phyloP scores from a whole-genome alignment of 2,888 invertebrate species.

The Drosophila merina region DNA sequence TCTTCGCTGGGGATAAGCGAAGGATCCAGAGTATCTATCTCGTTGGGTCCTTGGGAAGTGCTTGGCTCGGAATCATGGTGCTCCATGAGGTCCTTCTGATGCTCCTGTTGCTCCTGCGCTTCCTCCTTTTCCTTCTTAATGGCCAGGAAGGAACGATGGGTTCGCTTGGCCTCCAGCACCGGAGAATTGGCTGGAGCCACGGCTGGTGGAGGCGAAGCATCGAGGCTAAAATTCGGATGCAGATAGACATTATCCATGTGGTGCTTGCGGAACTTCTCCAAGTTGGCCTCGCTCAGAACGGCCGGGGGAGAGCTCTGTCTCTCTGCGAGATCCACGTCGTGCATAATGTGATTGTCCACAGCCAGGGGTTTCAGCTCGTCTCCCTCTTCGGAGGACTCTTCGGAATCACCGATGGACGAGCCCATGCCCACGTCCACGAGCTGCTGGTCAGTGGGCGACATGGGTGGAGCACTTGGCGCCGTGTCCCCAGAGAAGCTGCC shows the following conservation, averaged over 20 bases:
- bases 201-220: slow-evolving; percentile 71
- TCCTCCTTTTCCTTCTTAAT: slow-evolving; percentile 66
- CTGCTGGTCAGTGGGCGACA: slow-evolving; percentile 71
- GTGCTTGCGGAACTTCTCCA: slow-evolving; percentile 80
- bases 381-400: slow-evolving; percentile 82
- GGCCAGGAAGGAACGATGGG: slow-evolving; percentile 77
- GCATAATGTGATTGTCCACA: slow-evolving; percentile 82
- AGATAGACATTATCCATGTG: slow-evolving; percentile 80
- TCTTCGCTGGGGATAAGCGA: slow-evolving; percentile 88
- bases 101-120: slow-evolving; percentile 29
- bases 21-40: slow-evolving; percentile 81
- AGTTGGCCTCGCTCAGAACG: slow-evolving; percentile 80
- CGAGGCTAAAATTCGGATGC: slow-evolving; percentile 78
- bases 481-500: slow-evolving; percentile 42
- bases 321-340: slow-evolving; percentile 68
- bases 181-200: slow-evolving; percentile 72
- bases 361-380: slow-evolving; percentile 83
- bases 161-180: slow-evolving; percentile 65
- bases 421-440: slow-evolving; percentile 81
- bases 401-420: slow-evolving; percentile 79
- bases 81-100: slow-evolving; percentile 2
- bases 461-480: slow-evolving; percentile 60
- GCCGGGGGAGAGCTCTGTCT: slow-evolving; percentile 50
- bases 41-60: slow-evolving; percentile 61
- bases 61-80: slow-evolving; percentile 22